These are phyloP conservation scores for Siniperca knerii DNA, from an alignment of 2,113 vertebrate genomes.

Conservation along the genomic window DNA sequence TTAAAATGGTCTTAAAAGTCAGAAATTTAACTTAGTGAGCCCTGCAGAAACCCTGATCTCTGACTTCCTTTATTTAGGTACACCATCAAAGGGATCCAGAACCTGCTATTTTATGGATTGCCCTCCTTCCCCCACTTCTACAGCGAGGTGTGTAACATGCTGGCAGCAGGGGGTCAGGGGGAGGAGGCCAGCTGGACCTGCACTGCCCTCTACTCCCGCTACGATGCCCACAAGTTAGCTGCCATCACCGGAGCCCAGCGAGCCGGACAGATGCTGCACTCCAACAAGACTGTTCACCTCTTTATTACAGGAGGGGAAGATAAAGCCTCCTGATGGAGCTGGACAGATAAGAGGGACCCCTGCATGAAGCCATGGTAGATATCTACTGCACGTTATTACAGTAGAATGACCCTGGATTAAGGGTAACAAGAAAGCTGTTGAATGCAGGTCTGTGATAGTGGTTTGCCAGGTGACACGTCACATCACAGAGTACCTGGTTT, in stretches of 20 bases:
- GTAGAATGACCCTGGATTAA: background rate
- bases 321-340: constrained; percentile 73
- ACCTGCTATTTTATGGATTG: constrained; percentile 95
- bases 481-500: background rate
- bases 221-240: constrained; percentile 91
- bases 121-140: constrained; percentile 97
- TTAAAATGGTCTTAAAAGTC: background rate
- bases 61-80: constrained; percentile 83
- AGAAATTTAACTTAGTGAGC: background rate
- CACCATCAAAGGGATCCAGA: constrained; percentile 92
- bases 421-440: background rate
- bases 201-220: constrained; percentile 92
- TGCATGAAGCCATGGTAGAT: background rate
- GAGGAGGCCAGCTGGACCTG: constrained; percentile 94
- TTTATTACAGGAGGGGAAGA: constrained; percentile 94
- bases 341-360: background rate
- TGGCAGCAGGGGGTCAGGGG: constrained; percentile 84
- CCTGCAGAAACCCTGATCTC: background rate
- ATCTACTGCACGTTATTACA: background rate
- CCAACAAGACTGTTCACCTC: constrained; percentile 92
- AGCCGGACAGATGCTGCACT: constrained; percentile 95
- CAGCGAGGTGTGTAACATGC: constrained; percentile 96
- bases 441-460: background rate
- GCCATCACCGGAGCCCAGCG: constrained; percentile 90
- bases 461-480: too few relatives aligned